Evolutionary conservation across 2,113 vertebrate genomes (phyloP), one percentile per base, ranked within the genome.

Genomic region (Prunella fulvescens): DNA sequence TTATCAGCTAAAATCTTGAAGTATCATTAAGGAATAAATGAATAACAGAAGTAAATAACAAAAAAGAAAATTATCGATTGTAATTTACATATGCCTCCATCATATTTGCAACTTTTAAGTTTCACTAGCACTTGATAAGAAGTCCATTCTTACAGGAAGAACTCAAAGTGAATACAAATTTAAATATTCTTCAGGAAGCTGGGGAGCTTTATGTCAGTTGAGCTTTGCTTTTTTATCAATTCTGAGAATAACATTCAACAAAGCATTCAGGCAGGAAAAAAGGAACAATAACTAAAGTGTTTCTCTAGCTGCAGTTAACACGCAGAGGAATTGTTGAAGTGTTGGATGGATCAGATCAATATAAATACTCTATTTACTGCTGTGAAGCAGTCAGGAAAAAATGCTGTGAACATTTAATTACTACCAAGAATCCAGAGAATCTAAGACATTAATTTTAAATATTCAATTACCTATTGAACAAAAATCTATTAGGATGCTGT

Each of bases 391-490:
- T 64, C 44, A 53, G 86, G 79, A 93, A 86, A 83, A 90, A 93
- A 74, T 64, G 31, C 48, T 85, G 62, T 85, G 85, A 94, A 91
- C 69, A 60, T 93, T 82, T 94, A 92, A 95, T 90, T 92, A 85
- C 72, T 83, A 73, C 83, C 74, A 95, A 95, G 81, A 94, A 92
- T 92, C 58, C 54, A 86, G 83, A 78, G 93, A 96, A 97, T 94
- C 67, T 82, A 65, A 94, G 81, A 83, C 79, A 92, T 97, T 95
- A 53, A 95, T 94, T 91, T 95, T 93, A 97, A 98, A 96, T 93
- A 97, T 95, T 97, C 93, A 96, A 92, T 94, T 95, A 91, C 86
- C 87, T 95, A 87, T 93, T 95, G 96, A 96, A 96, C 56, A 93
- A 95, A 95, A 96, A 86, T 84, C 85, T 90, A 71, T 95, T 97